Percentiles rank a stretch among this genome's conserved stretches.
Evolutionary conservation across 1,140 invertebrate species (phyloP).

Genomic region (Drosophila nikananu): DNA sequence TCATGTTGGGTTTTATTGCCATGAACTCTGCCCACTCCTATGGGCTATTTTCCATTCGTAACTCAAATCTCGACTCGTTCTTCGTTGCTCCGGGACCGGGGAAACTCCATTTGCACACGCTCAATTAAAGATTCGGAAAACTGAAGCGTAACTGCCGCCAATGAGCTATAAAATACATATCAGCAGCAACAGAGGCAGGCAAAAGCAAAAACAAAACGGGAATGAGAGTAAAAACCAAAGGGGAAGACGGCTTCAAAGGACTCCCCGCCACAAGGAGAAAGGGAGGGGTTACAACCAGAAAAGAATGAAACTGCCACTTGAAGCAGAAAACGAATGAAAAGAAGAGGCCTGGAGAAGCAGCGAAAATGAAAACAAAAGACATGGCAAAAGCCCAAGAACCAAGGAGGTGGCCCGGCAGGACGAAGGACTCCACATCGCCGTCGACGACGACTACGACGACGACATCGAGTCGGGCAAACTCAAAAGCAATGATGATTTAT

Average conservation of each 20-base stretch:
- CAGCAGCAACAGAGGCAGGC: slow-evolving; percentile 26
- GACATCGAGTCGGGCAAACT: slow-evolving; percentile 57
- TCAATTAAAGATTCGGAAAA: slow-evolving; percentile 44
- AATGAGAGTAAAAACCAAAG: background rate
- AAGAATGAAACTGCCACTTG: slow-evolving; percentile 78
- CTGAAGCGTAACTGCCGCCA: slow-evolving; percentile 42
- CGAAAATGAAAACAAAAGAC: slow-evolving; percentile 63
- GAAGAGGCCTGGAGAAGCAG: slow-evolving; percentile 19
- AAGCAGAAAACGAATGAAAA: slow-evolving; percentile 59
- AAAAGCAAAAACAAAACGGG: slow-evolving; percentile 23
- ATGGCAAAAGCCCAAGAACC: slow-evolving; percentile 40
- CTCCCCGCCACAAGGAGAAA: slow-evolving; percentile 19
- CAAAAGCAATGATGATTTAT: slow-evolving; percentile 83
- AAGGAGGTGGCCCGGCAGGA: slow-evolving; percentile 35
- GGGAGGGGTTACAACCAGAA: slow-evolving; percentile 29
- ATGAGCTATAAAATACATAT: slow-evolving; percentile 57
- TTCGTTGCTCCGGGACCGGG: background rate
- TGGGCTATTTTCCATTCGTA: slow-evolving; percentile 10
- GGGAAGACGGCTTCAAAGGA: slow-evolving; percentile 48
- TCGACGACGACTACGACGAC: slow-evolving; percentile 28
- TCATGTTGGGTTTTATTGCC: slow-evolving; percentile 29
- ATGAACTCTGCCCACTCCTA: slow-evolving; percentile 4
- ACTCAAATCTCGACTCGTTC: slow-evolving; percentile 16
- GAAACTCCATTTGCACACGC: slow-evolving; percentile 46
- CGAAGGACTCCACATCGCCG: slow-evolving; percentile 51